These are phyloP conservation scores for Ptiloglossa arizonensis DNA, from an alignment of 1,140 invertebrate species.

Conservation along the genomic window DNA sequence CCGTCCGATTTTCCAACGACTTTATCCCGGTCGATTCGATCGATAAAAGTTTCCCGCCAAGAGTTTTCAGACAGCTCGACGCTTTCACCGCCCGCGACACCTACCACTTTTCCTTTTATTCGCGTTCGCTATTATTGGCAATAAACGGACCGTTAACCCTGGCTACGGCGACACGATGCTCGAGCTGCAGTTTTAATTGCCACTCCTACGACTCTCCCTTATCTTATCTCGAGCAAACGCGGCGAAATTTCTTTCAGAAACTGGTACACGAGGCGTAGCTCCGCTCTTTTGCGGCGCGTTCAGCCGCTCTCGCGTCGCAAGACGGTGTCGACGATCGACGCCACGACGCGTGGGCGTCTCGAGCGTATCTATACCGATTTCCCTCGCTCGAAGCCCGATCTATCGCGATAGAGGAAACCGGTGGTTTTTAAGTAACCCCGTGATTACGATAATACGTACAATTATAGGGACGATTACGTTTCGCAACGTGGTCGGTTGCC, in stretches of 20 bases:
- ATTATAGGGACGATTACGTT: constrained; percentile 26
- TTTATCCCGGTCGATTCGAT: neutral
- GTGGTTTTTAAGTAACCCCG: neutral
- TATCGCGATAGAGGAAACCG: neutral
- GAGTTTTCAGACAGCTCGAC: no score
- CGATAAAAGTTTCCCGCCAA: neutral
- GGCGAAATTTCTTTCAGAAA: constrained; percentile 23
- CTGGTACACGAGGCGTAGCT: constrained; percentile 7
- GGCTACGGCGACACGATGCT: neutral
- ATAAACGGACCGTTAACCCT: neutral
- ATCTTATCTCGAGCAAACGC: constrained; percentile 37
- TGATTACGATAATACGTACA: neutral
- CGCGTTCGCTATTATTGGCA: neutral
- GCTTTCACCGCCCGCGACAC: neutral
- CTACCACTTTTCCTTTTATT: constrained; percentile 9
- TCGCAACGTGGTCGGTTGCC: neutral
- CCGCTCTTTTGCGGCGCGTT: neutral
- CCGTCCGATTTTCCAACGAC: no score
- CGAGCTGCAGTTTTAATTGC: constrained; percentile 28
- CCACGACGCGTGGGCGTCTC: neutral
- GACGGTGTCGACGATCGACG: no score
- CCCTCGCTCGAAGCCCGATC: neutral
- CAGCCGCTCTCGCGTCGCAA: constrained; percentile 1
- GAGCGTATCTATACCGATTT: constrained; percentile 2
- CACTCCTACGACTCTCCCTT: constrained; percentile 34